Conservation (phyloP, 2,113 vertebrate genomes). For the Verasper variegatus region DNA sequence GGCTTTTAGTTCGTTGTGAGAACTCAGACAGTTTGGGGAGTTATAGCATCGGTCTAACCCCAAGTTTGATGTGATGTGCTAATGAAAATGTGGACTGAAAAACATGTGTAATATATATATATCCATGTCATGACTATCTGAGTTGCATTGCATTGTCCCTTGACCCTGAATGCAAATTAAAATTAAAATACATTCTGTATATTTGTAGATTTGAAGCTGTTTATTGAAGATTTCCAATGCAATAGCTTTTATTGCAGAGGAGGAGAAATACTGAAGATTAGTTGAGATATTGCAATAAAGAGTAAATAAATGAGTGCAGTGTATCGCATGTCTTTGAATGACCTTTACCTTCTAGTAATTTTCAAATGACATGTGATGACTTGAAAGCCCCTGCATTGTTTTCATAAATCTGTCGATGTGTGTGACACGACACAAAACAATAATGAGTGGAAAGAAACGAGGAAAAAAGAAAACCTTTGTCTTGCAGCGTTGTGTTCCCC, state of each 20-base stretch:
- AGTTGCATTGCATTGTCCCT: no score
- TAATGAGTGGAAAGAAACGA: conserved; percentile 26
- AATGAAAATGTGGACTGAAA: background rate
- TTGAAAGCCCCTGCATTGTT: background rate
- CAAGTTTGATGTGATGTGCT: background rate
- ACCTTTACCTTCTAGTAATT: background rate
- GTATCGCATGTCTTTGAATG: background rate
- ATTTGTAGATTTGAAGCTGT: no score
- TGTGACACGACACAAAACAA: conserved; percentile 21
- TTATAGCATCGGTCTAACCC: background rate
- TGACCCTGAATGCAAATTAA: no score
- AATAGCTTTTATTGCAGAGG: no score
- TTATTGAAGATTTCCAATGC: no score
- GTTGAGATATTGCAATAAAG: no score
- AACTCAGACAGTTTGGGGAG: no score
- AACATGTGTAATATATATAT: background rate
- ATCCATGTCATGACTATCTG: background rate
- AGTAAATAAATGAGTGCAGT: background rate
- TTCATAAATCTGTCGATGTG: conserved; percentile 20
- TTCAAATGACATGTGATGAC: background rate
- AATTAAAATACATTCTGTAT: no score
- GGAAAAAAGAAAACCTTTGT: conserved; percentile 37
- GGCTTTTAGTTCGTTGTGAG: background rate
- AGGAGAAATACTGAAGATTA: no score
- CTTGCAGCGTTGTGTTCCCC: conserved; percentile 25